These are phyloP conservation scores for Tyrophagus putrescentiae DNA, from an alignment of 1,140 invertebrate species.

Conservation along the genomic window DNA sequence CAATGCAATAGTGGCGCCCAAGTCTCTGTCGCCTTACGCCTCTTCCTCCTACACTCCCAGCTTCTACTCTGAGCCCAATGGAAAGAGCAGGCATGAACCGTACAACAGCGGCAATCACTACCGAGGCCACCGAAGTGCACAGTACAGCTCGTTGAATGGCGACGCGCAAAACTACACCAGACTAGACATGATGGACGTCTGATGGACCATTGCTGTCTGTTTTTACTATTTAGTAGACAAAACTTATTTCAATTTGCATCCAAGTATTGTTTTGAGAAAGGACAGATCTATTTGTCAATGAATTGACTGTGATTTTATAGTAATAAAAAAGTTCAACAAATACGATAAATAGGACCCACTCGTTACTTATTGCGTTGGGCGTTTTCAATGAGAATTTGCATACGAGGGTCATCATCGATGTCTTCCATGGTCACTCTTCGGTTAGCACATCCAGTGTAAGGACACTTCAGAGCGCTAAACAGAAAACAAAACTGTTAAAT, in stretches of 20 bases:
- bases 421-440: conserved; percentile 2
- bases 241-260: too few species aligned
- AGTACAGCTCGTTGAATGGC: neutral
- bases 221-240: neutral
- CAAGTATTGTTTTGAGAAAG: too few species aligned
- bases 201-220: neutral
- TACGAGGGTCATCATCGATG: conserved; percentile 9
- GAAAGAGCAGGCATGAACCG: neutral
- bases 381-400: conserved; percentile 7
- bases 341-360: neutral
- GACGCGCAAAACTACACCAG: neutral
- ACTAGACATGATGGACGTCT: conserved; percentile 14
- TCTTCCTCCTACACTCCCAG: neutral
- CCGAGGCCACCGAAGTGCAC: neutral
- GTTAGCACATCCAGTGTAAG: neutral
- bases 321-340: neutral
- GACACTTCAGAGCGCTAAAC: conserved; percentile 9
- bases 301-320: neutral
- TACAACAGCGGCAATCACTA: neutral
- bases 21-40: neutral
- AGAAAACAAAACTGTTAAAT: too few species aligned
- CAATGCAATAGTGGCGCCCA: conserved; percentile 1
- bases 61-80: neutral
- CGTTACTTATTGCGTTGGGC: neutral
- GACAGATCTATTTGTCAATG: neutral